Evolutionary conservation across 1,140 invertebrate species (phyloP).

Genomic region (Leguminivora glycinivorella): DNA sequence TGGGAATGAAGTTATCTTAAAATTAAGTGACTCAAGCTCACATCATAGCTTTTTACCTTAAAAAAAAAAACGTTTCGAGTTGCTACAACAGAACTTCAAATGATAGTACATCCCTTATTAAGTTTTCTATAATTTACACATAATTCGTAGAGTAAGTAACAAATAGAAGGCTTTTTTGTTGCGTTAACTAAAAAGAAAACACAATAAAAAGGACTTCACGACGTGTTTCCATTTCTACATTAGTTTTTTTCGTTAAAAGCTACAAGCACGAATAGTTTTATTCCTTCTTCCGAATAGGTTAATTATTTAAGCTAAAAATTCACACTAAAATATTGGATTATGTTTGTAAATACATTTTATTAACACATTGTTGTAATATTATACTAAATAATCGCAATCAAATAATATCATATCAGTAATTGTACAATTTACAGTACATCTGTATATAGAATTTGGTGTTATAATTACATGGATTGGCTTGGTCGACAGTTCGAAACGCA

Average conservation of each 20-base stretch:
- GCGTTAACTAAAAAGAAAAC: too few relatives aligned
- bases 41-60: too few relatives aligned
- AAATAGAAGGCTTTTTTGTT: too few relatives aligned
- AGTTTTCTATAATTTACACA: too few relatives aligned
- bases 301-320: neutral
- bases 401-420: neutral
- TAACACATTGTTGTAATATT: constrained; percentile 20
- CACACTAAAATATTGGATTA: neutral
- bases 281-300: neutral
- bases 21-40: too few relatives aligned
- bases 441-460: constrained; percentile 21
- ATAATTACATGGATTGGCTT: constrained; percentile 18
- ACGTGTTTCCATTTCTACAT: neutral
- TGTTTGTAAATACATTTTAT: constrained; percentile 23
- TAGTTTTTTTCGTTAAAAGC: neutral
- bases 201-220: neutral
- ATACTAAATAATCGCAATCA: neutral
- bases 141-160: too few relatives aligned
- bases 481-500: constrained; percentile 10
- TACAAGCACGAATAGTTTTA: neutral
- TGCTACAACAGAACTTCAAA: too few relatives aligned
- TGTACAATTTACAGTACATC: neutral
- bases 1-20: neutral
- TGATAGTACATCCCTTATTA: too few relatives aligned
- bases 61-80: too few relatives aligned